Evolutionary conservation across 2,797 vertebrate species (phyloP).

Genomic region (Pantherophis vulpinus): DNA sequence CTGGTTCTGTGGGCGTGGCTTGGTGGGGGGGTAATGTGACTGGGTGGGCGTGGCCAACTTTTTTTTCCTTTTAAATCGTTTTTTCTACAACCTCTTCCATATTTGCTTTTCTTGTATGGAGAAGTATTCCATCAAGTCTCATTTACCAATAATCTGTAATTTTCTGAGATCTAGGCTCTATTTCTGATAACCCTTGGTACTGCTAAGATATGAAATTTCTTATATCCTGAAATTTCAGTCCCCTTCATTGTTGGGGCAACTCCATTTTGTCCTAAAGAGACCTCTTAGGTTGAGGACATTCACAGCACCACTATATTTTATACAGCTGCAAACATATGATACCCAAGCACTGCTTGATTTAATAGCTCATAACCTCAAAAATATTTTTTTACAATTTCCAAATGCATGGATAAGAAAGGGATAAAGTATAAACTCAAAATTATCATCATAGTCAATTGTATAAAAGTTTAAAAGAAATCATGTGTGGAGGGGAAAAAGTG

Average conservation of each 20-base stretch:
- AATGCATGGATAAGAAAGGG: slow-evolving; percentile 38
- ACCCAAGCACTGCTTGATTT: slow-evolving; percentile 21
- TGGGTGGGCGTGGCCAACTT: no score
- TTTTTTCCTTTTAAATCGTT: no score
- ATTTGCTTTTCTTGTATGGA: background rate
- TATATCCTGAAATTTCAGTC: background rate
- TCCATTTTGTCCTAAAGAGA: background rate
- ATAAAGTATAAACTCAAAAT: slow-evolving; percentile 25
- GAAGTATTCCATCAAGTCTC: background rate
- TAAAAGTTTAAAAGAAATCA: slow-evolving; percentile 35
- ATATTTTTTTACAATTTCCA: slow-evolving; percentile 43
- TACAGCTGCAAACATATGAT: background rate
- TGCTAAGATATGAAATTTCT: background rate
- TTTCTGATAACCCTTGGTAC: background rate
- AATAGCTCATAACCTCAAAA: slow-evolving; percentile 35
- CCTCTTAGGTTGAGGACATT: background rate
- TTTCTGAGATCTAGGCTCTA: background rate
- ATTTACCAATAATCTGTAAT: background rate
- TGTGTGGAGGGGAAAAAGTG: slow-evolving; percentile 25
- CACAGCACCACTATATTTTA: background rate
- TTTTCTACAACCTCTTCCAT: no score
- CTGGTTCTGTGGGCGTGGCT: no score
- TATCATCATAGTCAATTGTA: slow-evolving; percentile 31
- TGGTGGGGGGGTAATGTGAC: no score
- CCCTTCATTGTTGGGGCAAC: background rate